Evolutionary conservation across 2,113 vertebrate species (phyloP).

Genomic region (Hemichromis elongatus): DNA sequence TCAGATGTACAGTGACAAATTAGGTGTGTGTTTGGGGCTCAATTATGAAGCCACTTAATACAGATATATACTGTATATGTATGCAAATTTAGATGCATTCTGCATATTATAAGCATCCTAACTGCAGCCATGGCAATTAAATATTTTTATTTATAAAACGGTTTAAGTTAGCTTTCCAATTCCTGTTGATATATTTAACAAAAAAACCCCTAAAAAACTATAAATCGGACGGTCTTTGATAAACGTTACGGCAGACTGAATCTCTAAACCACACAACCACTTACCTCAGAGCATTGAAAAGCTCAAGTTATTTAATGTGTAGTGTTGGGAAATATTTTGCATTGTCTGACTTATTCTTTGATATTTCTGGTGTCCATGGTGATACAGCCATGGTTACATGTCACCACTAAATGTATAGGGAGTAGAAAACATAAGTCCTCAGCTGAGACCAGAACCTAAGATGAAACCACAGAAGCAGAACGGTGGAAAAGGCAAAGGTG

Average conservation of each 20-base stretch:
- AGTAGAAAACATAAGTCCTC: not conserved
- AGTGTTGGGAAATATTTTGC: slow-evolving; percentile 52
- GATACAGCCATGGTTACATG: slow-evolving; percentile 52
- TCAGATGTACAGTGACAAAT: not conserved
- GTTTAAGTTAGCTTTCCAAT: not conserved
- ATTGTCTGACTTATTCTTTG: slow-evolving; percentile 77
- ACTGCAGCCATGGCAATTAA: not conserved
- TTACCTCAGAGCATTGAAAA: slow-evolving; percentile 84
- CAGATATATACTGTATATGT: not conserved
- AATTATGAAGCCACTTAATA: not conserved
- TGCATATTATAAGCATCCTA: not conserved
- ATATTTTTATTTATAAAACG: not conserved
- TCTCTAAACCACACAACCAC: slow-evolving; percentile 80
- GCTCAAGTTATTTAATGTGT: slow-evolving; percentile 53
- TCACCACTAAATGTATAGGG: slow-evolving; percentile 74
- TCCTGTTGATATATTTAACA: not conserved
- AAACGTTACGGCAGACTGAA: slow-evolving; percentile 75
- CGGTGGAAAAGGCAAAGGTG: not conserved
- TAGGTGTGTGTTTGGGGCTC: no score
- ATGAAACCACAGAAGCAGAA: not conserved
- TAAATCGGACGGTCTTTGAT: not conserved
- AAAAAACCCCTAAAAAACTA: accelerated
- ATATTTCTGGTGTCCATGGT: slow-evolving; percentile 75
- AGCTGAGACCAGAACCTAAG: not conserved
- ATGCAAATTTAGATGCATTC: not conserved